Base-by-base conservation (phyloP, 2,888 invertebrate species). In the Polymixis flavicincta region DNA sequence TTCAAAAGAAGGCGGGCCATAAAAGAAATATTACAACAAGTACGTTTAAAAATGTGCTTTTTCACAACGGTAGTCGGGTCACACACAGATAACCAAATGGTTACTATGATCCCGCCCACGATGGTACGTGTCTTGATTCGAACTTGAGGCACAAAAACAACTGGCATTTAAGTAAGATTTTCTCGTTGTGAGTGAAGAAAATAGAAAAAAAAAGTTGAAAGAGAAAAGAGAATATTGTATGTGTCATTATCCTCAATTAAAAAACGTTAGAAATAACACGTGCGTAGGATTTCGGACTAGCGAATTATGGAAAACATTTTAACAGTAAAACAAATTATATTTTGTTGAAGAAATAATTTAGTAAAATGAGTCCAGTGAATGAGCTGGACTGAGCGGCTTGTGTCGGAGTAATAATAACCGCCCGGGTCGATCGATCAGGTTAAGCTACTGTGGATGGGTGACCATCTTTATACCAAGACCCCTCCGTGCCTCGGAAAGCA, bases 41-140 rank as follows among this genome's bases (percentile, higher is more conserved):
- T 71, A 82, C 75, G 79, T 72, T 75, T 0, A 75, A 59, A 69
- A 66, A 82, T 82, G 60, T 66, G 7, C 7, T 19, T 59, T 65
- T 69, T 54, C 32, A 32, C 48, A 71, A 82, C 67, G 32, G 82
- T 74, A 82, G 82, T 71, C 28, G 48, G 28, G 48, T 59, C 66
- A 42, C 42, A 45, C 22, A 22, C 25, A 78, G 78, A 82, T 82
- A 75, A 79, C 25, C 22, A 50, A 71, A 69, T 63, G 50, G 59
- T 69, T 22, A 42, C 59, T 63, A 19, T 37, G 63, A 60, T 63
- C 22, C 61, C 71, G 63, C 82, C 82, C 42, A 82, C 71, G 61
- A 45, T 22, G 4, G 50, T 55, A 70, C 79, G 82, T 79, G 79
- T 2, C 61, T n/a, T 8, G 61, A 61, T 61, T 66, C 37, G 22